These are phyloP conservation scores for Dynastes maya DNA, from an alignment of 2,888 invertebrate genomes.

Conservation along the genomic window DNA sequence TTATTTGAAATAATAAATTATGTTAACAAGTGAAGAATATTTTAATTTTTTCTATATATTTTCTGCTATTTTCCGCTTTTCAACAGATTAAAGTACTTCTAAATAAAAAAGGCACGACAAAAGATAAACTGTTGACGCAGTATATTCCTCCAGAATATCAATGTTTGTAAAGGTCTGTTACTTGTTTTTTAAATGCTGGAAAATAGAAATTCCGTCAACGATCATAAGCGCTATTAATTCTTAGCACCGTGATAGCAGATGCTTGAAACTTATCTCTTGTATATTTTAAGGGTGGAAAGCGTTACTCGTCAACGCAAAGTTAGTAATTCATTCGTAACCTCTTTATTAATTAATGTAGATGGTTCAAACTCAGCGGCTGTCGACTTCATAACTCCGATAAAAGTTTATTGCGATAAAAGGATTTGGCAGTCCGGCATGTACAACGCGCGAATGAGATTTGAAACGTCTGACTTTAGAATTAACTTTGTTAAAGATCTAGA, in stretches of 20 bases:
- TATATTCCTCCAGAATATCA: too few species aligned
- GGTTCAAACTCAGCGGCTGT: conserved; percentile 5
- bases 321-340: conserved; percentile 23
- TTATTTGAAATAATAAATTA: too few species aligned
- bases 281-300: background rate
- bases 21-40: too few species aligned
- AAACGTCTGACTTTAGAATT: conserved; percentile 25
- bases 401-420: conserved; percentile 34
- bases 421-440: conserved; percentile 27
- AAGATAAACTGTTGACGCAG: too few species aligned
- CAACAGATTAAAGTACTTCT: too few species aligned
- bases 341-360: conserved; percentile 28
- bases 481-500: conserved; percentile 6
- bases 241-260: background rate
- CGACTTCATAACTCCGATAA: conserved; percentile 15
- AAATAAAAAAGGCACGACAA: too few species aligned
- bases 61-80: too few species aligned
- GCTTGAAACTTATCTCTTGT: background rate
- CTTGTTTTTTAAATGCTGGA: background rate
- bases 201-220: background rate
- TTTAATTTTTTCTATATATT: too few species aligned
- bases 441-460: conserved; percentile 21
- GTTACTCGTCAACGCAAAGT: background rate
- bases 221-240: background rate
- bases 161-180: too few species aligned